phyloP scores from a whole-genome alignment of 2,113 vertebrate genomes.

The Mus musculus region DNA sequence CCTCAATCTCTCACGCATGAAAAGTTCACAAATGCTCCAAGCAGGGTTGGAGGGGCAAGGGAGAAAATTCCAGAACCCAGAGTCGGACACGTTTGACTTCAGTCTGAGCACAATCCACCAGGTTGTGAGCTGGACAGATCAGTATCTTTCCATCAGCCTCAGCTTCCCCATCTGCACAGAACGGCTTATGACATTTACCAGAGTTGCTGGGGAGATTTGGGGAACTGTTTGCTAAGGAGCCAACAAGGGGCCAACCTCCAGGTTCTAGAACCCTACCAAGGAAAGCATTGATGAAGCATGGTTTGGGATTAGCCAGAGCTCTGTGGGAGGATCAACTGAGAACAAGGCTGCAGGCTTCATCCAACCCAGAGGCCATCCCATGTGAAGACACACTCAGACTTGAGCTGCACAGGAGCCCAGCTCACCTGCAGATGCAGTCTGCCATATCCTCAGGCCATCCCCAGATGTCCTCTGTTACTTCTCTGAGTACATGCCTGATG shows the following conservation, averaged over 20 bases:
- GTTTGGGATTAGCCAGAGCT: neutral
- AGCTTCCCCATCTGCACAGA: neutral
- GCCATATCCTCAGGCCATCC: neutral
- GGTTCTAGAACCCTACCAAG: accelerated
- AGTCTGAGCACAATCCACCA: neutral
- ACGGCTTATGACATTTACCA: accelerated
- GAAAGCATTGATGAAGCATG: accelerated
- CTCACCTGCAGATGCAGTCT: neutral
- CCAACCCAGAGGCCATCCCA: accelerated
- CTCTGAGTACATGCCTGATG: neutral
- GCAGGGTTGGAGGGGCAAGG: neutral
- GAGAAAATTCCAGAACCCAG: neutral
- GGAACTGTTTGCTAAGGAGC: accelerated
- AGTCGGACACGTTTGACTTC: neutral
- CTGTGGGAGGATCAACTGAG: neutral
- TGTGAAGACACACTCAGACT: neutral
- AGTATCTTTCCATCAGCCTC: neutral
- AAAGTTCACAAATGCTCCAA: neutral
- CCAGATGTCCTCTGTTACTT: neutral
- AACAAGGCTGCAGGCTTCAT: neutral
- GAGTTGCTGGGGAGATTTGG: neutral
- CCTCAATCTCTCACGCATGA: neutral
- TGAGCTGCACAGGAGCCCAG: accelerated
- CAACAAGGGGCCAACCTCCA: accelerated
- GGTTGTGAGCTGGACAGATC: neutral